phyloP scores from a whole-genome alignment of 2,797 vertebrate genomes.

The Uromys caudimaculatus region DNA sequence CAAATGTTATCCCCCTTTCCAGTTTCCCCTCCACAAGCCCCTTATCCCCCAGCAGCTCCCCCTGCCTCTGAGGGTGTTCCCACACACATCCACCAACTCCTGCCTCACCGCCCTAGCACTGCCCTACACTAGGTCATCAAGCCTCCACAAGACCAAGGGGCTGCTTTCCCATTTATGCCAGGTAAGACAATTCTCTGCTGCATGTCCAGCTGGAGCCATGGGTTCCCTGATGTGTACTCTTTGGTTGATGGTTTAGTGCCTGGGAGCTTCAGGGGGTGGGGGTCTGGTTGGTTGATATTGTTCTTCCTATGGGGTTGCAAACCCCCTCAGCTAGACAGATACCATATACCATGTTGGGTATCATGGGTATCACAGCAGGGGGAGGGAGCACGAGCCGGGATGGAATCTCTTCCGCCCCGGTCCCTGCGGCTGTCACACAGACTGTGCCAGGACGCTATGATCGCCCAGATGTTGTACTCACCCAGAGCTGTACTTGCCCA shows the following conservation, averaged over 20 bases:
- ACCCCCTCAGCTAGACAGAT: not conserved
- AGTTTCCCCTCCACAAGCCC: not conserved
- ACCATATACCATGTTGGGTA: not conserved
- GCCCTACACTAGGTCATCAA: not conserved
- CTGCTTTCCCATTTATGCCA: not conserved
- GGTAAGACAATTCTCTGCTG: not conserved
- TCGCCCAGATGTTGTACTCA: too few species aligned
- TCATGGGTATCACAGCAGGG: too few species aligned
- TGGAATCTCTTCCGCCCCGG: too few species aligned
- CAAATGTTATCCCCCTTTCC: not conserved
- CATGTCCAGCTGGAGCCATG: not conserved
- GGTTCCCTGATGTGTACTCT: not conserved
- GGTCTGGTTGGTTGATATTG: not conserved
- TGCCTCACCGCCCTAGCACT: not conserved
- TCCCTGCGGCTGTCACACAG: too few species aligned
- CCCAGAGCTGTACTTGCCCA: too few species aligned
- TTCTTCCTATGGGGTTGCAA: not conserved
- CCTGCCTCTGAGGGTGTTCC: not conserved
- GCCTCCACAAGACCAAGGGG: too few species aligned
- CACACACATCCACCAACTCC: not conserved
- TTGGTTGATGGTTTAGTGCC: not conserved
- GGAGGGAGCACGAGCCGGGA: too few species aligned
- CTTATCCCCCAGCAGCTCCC: too few species aligned
- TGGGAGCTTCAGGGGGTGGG: not conserved
- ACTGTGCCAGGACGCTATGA: too few species aligned